These are phyloP conservation scores for Stenodera caucasica DNA, from an alignment of 2,888 invertebrate species.

Conservation along the genomic window DNA sequence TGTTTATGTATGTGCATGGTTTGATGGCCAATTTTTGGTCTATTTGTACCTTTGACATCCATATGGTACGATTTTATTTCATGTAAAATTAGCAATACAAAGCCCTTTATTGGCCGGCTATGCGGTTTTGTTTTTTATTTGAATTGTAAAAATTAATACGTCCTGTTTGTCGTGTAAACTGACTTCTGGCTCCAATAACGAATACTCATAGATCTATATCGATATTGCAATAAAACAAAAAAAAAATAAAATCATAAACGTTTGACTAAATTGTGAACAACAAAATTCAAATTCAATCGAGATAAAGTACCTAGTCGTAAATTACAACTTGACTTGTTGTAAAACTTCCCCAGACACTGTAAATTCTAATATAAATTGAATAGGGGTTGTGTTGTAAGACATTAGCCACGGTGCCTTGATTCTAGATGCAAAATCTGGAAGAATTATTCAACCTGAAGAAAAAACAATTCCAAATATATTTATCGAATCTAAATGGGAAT, in stretches of 20 bases:
- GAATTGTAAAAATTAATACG: background rate
- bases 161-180: too few species aligned
- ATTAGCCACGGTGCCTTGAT: conserved; percentile 3
- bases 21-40: background rate
- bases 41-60: background rate
- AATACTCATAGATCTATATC: background rate
- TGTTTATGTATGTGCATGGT: too few species aligned
- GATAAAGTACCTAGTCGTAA: conserved; percentile 11
- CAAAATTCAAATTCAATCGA: conserved; percentile 13
- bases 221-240: background rate
- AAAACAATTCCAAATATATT: background rate
- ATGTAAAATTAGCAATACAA: conserved; percentile 5
- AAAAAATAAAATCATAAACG: background rate
- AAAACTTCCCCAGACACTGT: conserved; percentile 8
- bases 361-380: conserved; percentile 13
- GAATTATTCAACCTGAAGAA: background rate
- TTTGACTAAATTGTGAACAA: conserved; percentile 4
- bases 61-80: background rate
- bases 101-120: background rate
- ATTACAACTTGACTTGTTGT: conserved; percentile 10
- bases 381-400: background rate
- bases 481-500: too few species aligned
- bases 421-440: conserved; percentile 5
- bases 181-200: too few species aligned
- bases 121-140: background rate